Evolutionary conservation across 1,140 invertebrate species (phyloP).

Genomic region (Chironomus tepperi): DNA sequence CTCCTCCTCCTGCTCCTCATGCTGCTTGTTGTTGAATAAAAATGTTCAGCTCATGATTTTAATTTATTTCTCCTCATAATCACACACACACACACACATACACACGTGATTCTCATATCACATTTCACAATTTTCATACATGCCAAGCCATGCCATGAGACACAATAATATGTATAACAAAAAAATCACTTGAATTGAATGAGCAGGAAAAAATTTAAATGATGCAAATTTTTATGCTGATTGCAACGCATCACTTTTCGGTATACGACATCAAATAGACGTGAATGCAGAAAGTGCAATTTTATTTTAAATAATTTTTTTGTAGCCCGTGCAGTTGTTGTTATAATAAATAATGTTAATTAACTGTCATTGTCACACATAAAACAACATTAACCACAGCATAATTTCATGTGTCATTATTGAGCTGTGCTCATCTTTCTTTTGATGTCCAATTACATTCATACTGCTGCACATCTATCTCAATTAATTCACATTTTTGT

Average conservation of each 20-base stretch:
- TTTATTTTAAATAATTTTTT: neutral
- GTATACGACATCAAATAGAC: too few relatives aligned
- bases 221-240: neutral
- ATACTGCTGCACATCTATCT: too few relatives aligned
- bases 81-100: neutral
- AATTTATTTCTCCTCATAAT: constrained; percentile 4
- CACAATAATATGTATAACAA: too few relatives aligned
- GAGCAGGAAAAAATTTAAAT: neutral
- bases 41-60: constrained; percentile 8
- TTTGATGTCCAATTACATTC: neutral
- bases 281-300: neutral
- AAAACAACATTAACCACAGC: constrained; percentile 1
- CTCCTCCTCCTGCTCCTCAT: too few relatives aligned
- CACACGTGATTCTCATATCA: too few relatives aligned
- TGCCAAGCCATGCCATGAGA: too few relatives aligned
- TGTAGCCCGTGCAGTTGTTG: neutral
- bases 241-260: neutral
- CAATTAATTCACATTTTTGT: too few relatives aligned
- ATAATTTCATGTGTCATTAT: constrained; percentile 14
- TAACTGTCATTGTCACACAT: constrained; percentile 12
- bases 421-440: neutral
- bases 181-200: too few relatives aligned
- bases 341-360: constrained; percentile 15
- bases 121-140: too few relatives aligned
- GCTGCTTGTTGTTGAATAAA: neutral